Evolutionary conservation across 2,797 vertebrate genomes (phyloP), one percentile per base, ranked within the genome.

Genomic region (Rhinoraja longicauda): DNA sequence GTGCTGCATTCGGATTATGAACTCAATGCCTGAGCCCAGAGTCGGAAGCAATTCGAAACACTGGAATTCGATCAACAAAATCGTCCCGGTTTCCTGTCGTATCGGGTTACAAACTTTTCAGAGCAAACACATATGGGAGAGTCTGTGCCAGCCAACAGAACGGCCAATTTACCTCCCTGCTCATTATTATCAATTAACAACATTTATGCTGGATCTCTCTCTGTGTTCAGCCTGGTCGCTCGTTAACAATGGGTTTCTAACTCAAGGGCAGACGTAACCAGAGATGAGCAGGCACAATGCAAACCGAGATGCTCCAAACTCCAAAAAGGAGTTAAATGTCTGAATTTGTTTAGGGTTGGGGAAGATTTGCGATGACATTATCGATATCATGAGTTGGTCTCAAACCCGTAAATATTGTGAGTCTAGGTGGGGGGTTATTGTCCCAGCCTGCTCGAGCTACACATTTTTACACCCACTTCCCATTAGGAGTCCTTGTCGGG

Each of bases 181-280:
- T 92, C 70, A 92, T 92, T 92, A 92, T 92, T 92, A 57, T 72
- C 53, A 92, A 91, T 91, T 91, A 91, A 91, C 45, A 67, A 45
- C 32, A 73, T 92, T 92, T 92, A 92, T 53, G 39, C 39, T 45
- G 39, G 39, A 75, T 92, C 53, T 92, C 70, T 92, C 53, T 92
- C 70, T 73, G 32, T 53, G 90, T 75, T 92, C 67, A 73, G 70
- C 36, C 90, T 92, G 90, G 75, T 64, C 10, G 59, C 84, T 88
- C 59, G 0, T 53, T 57, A 73, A 53, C 90, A 92, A 88, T 92
- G 12, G 90, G 24, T 29, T 45, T 29, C 90, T 45, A 39, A 67
- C 90, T 73, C 67, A 92, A 73, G 90, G 90, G 39, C 90, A 72
- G 90, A 26, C 17, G 17, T 29, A 75, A 75, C 21, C 29, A 7